Evolutionary conservation across 2,888 invertebrate genomes (phyloP), one percentile per base, ranked within the genome.

Genomic region (Hanleya hanleyi): DNA sequence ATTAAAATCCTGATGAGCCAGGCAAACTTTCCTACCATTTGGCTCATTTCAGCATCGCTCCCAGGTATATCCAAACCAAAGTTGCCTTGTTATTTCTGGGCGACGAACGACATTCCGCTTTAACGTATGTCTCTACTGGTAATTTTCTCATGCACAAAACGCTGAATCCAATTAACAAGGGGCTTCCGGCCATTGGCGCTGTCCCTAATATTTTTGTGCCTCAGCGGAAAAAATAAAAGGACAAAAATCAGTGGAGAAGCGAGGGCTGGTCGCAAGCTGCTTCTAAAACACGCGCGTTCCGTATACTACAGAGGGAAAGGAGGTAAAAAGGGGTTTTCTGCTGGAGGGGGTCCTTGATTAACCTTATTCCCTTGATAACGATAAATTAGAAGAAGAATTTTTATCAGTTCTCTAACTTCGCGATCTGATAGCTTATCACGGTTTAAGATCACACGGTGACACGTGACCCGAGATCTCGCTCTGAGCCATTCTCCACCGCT

Each of bases 21-120:
- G 32, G 57, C 15, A 29, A 29, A 26, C 57, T 41, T 57, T 57
- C 57, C 57, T 57, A 22, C 29, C 29, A 29, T 57, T 57, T 26
- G 22, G 15, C 29, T 15, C 57, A 22, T 15, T 29, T 32, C 12
- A 26, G 22, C 22, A 57, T 57, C 22, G 57, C 57, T 57, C 57
- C 22, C 57, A 57, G 57, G 57, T 57, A 57, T 57, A 57, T 41
- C 41, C 41, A 9, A 41, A 29, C 57, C 57, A 22, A 57, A 29
- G 15, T 57, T 57, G 29, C 32, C 57, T 57, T 57, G 32, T 57
- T 57, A 57, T 57, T 29, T 57, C 32, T 57, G 29, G 15, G 57
- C 32, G 22, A 22, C 57, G n/a, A n/a, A n/a, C n/a, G n/a, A n/a
- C n/a, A n/a, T n/a, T n/a, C 22, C 47, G 18, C 22, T 47, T 47